Percentiles rank a stretch among this genome's conserved stretches.
Evolutionary conservation across 1,140 invertebrate genomes (phyloP).

Genomic region (Melitaea cinxia): DNA sequence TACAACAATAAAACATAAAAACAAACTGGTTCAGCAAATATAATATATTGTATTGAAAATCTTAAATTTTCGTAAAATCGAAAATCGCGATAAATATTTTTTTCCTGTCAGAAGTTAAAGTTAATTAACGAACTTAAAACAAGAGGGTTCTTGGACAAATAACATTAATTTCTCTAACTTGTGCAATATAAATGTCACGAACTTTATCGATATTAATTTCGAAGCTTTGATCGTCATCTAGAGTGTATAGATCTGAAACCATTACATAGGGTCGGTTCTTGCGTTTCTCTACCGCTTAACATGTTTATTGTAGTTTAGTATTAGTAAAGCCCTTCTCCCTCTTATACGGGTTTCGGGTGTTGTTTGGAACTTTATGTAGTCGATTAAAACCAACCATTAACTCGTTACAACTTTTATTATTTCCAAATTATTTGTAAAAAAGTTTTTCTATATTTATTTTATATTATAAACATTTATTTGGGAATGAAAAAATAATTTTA

Average conservation of each 20-base stretch:
- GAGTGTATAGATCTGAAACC: constrained; percentile 6
- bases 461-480: too few species aligned
- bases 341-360: not conserved
- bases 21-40: too few species aligned
- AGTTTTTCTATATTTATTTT: not conserved
- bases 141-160: constrained; percentile 7
- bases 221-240: constrained; percentile 16
- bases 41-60: too few species aligned
- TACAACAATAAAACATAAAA: too few species aligned
- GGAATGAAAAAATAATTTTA: too few species aligned
- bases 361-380: not conserved
- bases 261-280: constrained; percentile 6
- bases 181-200: constrained; percentile 25
- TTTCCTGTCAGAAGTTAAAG: not conserved
- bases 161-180: constrained; percentile 34
- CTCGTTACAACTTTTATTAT: not conserved
- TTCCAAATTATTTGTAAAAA: not conserved
- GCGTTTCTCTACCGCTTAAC: constrained; percentile 5
- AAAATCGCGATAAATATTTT: not conserved
- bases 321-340: not conserved
- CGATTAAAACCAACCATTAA: not conserved
- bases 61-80: not conserved
- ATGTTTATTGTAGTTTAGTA: constrained; percentile 13
- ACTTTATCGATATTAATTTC: constrained; percentile 30
- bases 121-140: constrained; percentile 22